phyloP scores from a whole-genome alignment of 2,888 invertebrate genomes.

The Tinea pellionella region DNA sequence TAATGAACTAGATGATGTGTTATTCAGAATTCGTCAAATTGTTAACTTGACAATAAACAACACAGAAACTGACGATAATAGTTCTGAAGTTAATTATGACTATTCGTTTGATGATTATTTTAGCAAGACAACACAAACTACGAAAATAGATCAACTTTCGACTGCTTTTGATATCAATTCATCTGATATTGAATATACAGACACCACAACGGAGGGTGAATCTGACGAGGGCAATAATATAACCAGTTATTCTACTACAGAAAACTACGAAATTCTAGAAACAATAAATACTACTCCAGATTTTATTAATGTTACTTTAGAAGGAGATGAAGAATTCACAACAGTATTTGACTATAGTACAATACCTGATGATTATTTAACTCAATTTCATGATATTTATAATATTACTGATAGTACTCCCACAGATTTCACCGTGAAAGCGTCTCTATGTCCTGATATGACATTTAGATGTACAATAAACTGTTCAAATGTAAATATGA shows the following conservation, averaged over 20 bases:
- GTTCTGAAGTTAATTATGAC: slow-evolving; percentile 25
- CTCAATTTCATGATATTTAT: neutral
- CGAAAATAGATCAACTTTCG: neutral
- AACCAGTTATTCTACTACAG: slow-evolving; percentile 13
- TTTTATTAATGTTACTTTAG: neutral
- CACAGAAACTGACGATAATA: slow-evolving; percentile 19
- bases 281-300: neutral
- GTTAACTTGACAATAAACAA: neutral
- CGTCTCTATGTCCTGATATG: slow-evolving; percentile 16
- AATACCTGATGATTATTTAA: neutral
- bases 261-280: neutral
- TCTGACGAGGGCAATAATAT: neutral
- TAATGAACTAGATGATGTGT: neutral
- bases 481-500: slow-evolving; percentile 42
- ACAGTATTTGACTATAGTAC: neutral
- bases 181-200: slow-evolving; percentile 16
- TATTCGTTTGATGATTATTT: slow-evolving; percentile 23
- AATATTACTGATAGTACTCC: slow-evolving; percentile 14
- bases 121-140: slow-evolving; percentile 6
- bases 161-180: slow-evolving; percentile 15
- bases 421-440: neutral
- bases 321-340: neutral
- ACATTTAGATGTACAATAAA: slow-evolving; percentile 43
- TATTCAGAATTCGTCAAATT: neutral
- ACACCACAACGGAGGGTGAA: neutral